A percentile compares a stretch with the other conserved stretches of the same genome.
Conservation (phyloP, 2,113 vertebrate genomes). For the Festucalex cinctus region DNA sequence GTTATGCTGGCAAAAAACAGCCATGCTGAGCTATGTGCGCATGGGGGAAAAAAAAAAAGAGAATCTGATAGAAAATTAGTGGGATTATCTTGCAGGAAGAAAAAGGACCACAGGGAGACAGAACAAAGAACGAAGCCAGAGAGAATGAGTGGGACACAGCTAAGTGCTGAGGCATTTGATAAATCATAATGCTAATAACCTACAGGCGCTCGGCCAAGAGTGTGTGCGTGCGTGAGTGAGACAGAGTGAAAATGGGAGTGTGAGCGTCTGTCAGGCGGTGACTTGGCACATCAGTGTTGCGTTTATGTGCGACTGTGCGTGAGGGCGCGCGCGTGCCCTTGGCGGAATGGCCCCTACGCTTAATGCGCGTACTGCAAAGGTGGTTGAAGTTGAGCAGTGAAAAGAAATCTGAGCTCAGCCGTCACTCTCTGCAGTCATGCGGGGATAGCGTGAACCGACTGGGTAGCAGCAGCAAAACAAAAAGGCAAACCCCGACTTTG, state of each 20-base stretch:
- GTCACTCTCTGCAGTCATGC: slow-evolving; percentile 40
- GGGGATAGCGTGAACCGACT: slow-evolving; percentile 31
- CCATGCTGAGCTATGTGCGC: slow-evolving; percentile 17
- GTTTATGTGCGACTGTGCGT: slow-evolving; percentile 18
- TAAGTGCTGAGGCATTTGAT: slow-evolving; percentile 45
- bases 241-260: slow-evolving; percentile 13
- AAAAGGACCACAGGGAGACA: slow-evolving; percentile 28
- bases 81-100: slow-evolving; percentile 31
- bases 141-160: slow-evolving; percentile 30
- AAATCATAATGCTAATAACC: slow-evolving; percentile 55
- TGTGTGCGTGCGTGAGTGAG: slow-evolving; percentile 26
- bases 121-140: slow-evolving; percentile 33
- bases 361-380: slow-evolving; percentile 30
- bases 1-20: slow-evolving; percentile 10
- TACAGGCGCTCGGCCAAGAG: slow-evolving; percentile 38
- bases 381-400: slow-evolving; percentile 26
- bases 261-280: slow-evolving; percentile 33
- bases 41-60: slow-evolving; percentile 9
- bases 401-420: slow-evolving; percentile 33
- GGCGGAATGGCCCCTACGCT: slow-evolving; percentile 34
- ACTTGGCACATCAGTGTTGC: slow-evolving; percentile 51
- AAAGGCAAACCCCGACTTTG: slow-evolving; percentile 25
- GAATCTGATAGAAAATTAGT: slow-evolving; percentile 33
- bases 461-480: slow-evolving; percentile 16
- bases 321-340: slow-evolving; percentile 22